Conservation (phyloP, 1,140 invertebrate genomes). For the Gerris buenoi region DNA sequence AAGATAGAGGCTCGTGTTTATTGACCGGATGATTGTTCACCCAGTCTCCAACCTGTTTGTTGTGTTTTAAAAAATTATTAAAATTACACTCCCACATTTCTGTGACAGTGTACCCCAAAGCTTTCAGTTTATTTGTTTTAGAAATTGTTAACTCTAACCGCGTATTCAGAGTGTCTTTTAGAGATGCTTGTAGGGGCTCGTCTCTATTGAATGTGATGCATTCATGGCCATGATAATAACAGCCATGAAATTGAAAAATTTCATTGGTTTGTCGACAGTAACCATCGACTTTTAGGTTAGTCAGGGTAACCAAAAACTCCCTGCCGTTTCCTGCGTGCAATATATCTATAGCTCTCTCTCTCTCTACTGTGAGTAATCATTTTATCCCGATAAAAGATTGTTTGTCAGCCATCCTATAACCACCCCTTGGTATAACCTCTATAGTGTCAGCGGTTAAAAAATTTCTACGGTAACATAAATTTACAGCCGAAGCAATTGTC, state of each 20-base stretch:
- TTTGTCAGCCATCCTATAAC: not conserved
- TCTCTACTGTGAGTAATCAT: not conserved
- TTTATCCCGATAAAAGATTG: not conserved
- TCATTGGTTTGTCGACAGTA: not conserved
- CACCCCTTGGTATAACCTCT: not conserved
- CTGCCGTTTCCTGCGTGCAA: not conserved
- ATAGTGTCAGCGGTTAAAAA: not conserved
- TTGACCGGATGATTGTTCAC: not conserved
- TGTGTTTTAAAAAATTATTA: not conserved
- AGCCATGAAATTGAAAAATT: not conserved
- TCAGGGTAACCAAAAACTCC: not conserved
- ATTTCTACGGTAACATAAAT: not conserved
- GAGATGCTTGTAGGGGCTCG: not conserved
- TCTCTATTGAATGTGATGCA: not conserved
- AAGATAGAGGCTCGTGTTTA: not conserved
- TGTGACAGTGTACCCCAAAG: not conserved
- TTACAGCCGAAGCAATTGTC: not conserved
- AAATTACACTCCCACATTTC: not conserved
- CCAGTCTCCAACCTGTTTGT: not conserved
- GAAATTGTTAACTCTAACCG: not conserved
- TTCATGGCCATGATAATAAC: not conserved
- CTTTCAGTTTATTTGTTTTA: not conserved
- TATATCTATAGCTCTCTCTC: not conserved
- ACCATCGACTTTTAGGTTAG: not conserved
- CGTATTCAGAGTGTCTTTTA: not conserved